Conservation (phyloP, 2,113 vertebrate genomes). For the Zeus faber region DNA sequence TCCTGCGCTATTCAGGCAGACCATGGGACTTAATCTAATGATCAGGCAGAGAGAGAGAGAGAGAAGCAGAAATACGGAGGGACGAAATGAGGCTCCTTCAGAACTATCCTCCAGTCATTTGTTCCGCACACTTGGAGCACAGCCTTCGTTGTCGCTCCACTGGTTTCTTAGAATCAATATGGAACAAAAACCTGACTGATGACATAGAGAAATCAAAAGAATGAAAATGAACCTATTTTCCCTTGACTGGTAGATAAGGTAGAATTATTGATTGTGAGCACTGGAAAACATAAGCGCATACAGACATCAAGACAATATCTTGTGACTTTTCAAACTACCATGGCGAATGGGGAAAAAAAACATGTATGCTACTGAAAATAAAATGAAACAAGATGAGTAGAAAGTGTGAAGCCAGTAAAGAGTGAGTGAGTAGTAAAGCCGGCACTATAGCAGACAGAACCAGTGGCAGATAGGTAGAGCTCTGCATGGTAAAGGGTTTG, state of each 20-base stretch:
- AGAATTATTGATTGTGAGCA: not conserved
- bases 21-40: constrained; percentile 70
- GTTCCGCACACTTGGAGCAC: not conserved
- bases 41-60: constrained; percentile 31
- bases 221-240: constrained; percentile 3
- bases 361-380: too few relatives aligned
- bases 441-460: too few relatives aligned
- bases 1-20: constrained; percentile 38
- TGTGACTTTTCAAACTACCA: too few relatives aligned
- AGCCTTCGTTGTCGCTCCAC: constrained; percentile 8
- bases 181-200: not conserved
- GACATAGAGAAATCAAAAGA: not conserved
- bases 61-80: constrained; percentile 18
- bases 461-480: too few relatives aligned
- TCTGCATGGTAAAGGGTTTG: too few relatives aligned
- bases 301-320: constrained; percentile 14
- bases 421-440: too few relatives aligned
- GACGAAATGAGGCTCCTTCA: constrained; percentile 31
- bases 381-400: too few relatives aligned
- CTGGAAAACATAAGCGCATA: constrained; percentile 8
- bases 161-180: constrained; percentile 12
- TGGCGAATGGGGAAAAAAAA: too few relatives aligned
- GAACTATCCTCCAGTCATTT: too few relatives aligned
- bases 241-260: too few relatives aligned
- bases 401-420: too few relatives aligned